A percentile compares a stretch with the other conserved stretches of the same genome.
Evolutionary conservation across 2,797 vertebrate genomes (phyloP).

Genomic region (Sebastes iracundus): DNA sequence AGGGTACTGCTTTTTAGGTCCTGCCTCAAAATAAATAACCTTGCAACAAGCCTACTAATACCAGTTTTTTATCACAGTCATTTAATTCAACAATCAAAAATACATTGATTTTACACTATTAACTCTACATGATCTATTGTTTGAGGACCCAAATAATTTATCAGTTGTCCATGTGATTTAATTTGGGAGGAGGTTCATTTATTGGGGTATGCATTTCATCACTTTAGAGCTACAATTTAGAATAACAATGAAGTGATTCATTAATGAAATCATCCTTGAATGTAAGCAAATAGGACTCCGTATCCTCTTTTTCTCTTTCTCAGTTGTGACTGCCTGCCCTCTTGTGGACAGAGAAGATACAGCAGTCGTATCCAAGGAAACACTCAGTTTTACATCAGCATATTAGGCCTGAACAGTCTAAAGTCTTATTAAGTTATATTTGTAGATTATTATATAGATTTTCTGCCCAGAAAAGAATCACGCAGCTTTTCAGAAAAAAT

Average conservation of each 20-base stretch:
- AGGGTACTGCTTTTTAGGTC: background rate
- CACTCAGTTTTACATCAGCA: background rate
- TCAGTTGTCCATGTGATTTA: background rate
- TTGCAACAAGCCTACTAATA: background rate
- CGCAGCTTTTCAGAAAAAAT: background rate
- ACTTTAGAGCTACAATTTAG: background rate
- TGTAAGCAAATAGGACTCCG: background rate
- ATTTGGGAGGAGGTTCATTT: background rate
- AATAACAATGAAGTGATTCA: background rate
- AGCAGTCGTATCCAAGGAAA: constrained; percentile 2
- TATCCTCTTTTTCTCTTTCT: background rate
- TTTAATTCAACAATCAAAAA: background rate
- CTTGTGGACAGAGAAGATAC: constrained; percentile 56
- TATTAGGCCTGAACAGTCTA: background rate
- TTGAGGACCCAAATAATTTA: background rate
- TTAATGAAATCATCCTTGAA: background rate
- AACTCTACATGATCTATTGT: background rate
- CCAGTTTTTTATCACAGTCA: background rate
- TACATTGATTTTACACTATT: background rate
- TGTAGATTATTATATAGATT: background rate
- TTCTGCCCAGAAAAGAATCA: background rate
- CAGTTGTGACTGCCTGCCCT: constrained; percentile 49
- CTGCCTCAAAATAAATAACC: background rate
- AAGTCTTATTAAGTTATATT: background rate
- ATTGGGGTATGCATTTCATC: background rate